Evolutionary conservation across 2,113 vertebrate genomes (phyloP).

Genomic region (Crypturellus undulatus): DNA sequence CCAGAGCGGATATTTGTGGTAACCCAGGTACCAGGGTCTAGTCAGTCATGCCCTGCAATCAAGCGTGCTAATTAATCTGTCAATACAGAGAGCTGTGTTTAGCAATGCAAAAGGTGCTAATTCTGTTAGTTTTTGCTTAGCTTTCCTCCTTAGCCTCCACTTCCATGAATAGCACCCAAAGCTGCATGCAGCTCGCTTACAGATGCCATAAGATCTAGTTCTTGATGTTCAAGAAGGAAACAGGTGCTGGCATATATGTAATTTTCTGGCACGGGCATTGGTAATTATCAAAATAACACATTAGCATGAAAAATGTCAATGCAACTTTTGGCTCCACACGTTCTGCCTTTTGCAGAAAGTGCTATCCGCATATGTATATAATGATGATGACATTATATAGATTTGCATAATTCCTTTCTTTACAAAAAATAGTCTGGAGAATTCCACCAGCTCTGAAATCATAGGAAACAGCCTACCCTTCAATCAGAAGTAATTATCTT

Average conservation of each 20-base stretch:
- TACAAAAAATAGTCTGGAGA: neutral
- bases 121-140: neutral
- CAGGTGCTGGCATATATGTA: conserved; percentile 69
- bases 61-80: neutral
- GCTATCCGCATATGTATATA: neutral
- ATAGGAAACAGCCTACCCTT: neutral
- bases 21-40: neutral
- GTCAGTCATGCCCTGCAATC: neutral
- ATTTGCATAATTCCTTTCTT: conserved; percentile 34
- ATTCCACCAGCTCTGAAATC: neutral
- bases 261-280: conserved; percentile 39
- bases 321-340: conserved; percentile 44
- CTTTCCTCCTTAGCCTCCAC: neutral
- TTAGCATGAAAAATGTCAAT: conserved; percentile 73
- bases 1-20: neutral
- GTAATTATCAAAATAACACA: conserved; percentile 74
- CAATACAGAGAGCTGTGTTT: neutral
- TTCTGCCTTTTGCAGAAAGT: conserved; percentile 43
- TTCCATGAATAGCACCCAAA: conserved; percentile 3
- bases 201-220: conserved; percentile 26
- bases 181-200: neutral
- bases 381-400: neutral
- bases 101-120: conserved; percentile 5
- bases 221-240: conserved; percentile 59
- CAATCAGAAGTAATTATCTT: neutral